Evolutionary conservation across 1,140 invertebrate genomes (phyloP).

Genomic region (Heliconius nattereri): DNA sequence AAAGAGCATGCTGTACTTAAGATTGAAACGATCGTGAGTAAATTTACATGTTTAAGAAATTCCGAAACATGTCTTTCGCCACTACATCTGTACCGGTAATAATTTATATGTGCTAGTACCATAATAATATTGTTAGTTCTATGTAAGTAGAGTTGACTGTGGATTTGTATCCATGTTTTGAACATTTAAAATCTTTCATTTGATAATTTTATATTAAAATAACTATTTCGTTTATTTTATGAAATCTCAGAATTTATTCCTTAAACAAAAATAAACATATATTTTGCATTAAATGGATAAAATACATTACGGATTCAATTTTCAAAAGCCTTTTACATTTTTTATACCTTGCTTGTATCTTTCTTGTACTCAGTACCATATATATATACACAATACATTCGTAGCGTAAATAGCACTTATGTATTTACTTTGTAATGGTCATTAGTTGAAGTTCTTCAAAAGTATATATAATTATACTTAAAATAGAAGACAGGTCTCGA

Average conservation of each 20-base stretch:
- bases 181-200: no score
- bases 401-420: neutral
- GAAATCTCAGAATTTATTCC: no score
- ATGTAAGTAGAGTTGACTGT: neutral
- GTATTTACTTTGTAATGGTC: neutral
- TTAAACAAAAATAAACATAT: no score
- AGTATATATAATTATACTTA: neutral
- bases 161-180: no score
- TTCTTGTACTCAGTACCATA: no score
- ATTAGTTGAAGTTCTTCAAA: neutral
- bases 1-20: neutral
- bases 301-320: no score
- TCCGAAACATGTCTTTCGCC: neutral
- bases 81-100: conserved; percentile 6
- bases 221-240: no score
- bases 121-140: neutral
- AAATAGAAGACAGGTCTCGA: neutral
- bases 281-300: no score
- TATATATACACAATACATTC: neutral
- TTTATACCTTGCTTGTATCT: no score
- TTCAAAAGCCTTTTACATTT: no score
- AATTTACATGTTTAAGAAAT: conserved; percentile 6
- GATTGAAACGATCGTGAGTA: neutral
- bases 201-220: no score
- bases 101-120: conserved; percentile 8